Percentiles rank a stretch among this genome's conserved stretches.
phyloP scores from a whole-genome alignment of 2,113 vertebrate genomes.

The Tragelaphus strepsiceros region DNA sequence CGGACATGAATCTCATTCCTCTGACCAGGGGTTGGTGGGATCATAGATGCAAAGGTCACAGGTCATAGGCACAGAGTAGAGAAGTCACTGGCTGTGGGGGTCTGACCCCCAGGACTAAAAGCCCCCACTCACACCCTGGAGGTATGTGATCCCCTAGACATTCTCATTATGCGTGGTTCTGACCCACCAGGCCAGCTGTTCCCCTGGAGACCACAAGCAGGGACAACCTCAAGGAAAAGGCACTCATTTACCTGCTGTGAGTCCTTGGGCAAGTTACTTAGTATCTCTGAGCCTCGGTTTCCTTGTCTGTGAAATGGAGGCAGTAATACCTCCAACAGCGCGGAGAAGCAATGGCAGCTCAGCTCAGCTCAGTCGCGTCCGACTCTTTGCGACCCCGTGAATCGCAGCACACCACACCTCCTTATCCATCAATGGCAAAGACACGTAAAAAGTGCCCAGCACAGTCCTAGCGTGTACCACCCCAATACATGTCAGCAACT shows the following conservation, averaged over 20 bases:
- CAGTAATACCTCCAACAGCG: not conserved
- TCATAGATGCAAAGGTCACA: not conserved
- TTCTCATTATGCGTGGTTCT: not conserved
- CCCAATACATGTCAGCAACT: fast-evolving
- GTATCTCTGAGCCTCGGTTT: not conserved
- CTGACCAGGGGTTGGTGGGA: slow-evolving; percentile 4
- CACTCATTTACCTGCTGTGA: not conserved
- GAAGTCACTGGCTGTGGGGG: not conserved
- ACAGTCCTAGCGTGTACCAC: not conserved
- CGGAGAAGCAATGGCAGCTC: not conserved
- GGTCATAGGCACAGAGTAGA: not conserved
- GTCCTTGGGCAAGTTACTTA: not conserved
- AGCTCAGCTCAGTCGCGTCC: too few species aligned
- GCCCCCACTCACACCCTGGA: slow-evolving; percentile 10
- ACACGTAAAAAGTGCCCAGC: fast-evolving
- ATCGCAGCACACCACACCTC: too few species aligned
- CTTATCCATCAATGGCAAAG: too few species aligned
- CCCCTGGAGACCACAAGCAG: not conserved
- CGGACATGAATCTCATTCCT: slow-evolving; percentile 63
- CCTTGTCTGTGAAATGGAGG: not conserved
- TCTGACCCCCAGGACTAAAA: not conserved
- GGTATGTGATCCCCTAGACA: not conserved
- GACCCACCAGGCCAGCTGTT: not conserved
- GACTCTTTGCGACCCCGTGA: too few species aligned
- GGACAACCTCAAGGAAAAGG: not conserved